phyloP scores from a whole-genome alignment of 2,113 vertebrate species.

The Nothobranchius kuhntae region DNA sequence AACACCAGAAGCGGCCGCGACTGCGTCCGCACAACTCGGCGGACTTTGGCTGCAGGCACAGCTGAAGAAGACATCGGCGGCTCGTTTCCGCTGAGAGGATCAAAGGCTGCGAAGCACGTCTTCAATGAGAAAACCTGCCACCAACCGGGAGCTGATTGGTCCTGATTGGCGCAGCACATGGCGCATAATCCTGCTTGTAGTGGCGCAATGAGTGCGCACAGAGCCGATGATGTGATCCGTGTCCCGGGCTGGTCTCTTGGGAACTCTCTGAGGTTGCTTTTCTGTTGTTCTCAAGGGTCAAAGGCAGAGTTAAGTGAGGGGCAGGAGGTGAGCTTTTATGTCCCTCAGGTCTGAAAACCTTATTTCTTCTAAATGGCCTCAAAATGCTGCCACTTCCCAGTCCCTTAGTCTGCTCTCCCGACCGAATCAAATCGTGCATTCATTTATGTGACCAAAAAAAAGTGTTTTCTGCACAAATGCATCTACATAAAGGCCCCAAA shows the following conservation, averaged over 20 bases:
- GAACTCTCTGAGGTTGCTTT: conserved; percentile 50
- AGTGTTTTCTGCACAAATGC: no score
- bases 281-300: conserved; percentile 77
- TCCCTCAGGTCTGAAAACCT: conserved; percentile 66
- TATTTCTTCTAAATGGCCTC: conserved; percentile 64
- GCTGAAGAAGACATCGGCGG: conserved; percentile 93
- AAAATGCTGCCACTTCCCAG: not conserved
- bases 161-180: conserved; percentile 73
- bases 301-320: conserved; percentile 78
- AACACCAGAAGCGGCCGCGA: conserved; percentile 82
- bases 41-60: conserved; percentile 81
- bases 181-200: conserved; percentile 15
- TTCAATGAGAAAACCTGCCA: conserved; percentile 80
- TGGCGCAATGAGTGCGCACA: conserved; percentile 14
- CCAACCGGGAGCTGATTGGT: conserved; percentile 44
- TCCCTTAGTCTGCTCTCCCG: not conserved
- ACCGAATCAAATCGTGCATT: no score
- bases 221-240: conserved; percentile 27
- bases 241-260: conserved; percentile 52
- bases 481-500: conserved; percentile 4
- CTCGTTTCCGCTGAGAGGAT: conserved; percentile 80
- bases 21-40: conserved; percentile 68
- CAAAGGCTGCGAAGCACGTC: conserved; percentile 84
- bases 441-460: no score
- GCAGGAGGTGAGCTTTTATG: conserved; percentile 71